Evolutionary conservation across 92 coral and sea anemone genomes (phyloP).

Genomic region (Montipora capitata): DNA sequence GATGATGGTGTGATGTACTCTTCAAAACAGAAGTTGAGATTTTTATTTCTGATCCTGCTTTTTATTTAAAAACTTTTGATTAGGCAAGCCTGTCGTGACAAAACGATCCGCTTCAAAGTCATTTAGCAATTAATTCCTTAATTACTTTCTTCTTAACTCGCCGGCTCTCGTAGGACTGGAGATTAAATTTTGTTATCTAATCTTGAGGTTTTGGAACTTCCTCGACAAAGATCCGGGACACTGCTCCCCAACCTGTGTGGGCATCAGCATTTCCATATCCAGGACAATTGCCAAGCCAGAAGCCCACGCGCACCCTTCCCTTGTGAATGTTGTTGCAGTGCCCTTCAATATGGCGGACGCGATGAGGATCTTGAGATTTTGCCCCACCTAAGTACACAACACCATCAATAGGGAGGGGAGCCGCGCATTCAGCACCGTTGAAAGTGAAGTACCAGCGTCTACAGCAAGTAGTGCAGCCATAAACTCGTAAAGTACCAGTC

Average conservation of each 20-base stretch:
- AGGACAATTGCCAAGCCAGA: background rate
- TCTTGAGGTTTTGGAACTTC: background rate
- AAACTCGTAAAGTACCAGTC: background rate
- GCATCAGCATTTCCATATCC: constrained; percentile 3
- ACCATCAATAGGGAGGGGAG: background rate
- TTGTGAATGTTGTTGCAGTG: constrained; percentile 1
- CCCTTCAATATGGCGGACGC: constrained; percentile 10
- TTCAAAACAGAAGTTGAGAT: too few relatives aligned
- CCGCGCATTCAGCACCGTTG: background rate
- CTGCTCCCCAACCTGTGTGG: background rate
- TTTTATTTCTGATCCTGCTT: too few relatives aligned
- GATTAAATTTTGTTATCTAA: background rate
- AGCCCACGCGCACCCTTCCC: constrained; percentile 14
- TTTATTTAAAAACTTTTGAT: too few relatives aligned
- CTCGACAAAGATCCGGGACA: constrained; percentile 16
- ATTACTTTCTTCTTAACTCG: background rate
- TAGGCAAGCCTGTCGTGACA: too few relatives aligned
- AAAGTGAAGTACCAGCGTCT: background rate
- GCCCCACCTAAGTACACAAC: background rate
- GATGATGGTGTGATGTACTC: too few relatives aligned
- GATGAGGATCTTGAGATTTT: too few relatives aligned
- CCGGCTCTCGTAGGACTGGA: background rate
- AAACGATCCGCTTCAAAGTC: too few relatives aligned
- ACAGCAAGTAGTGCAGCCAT: background rate
- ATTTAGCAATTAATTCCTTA: background rate